Conservation (phyloP, 2,113 vertebrate species). For the Gadus macrocephalus region DNA sequence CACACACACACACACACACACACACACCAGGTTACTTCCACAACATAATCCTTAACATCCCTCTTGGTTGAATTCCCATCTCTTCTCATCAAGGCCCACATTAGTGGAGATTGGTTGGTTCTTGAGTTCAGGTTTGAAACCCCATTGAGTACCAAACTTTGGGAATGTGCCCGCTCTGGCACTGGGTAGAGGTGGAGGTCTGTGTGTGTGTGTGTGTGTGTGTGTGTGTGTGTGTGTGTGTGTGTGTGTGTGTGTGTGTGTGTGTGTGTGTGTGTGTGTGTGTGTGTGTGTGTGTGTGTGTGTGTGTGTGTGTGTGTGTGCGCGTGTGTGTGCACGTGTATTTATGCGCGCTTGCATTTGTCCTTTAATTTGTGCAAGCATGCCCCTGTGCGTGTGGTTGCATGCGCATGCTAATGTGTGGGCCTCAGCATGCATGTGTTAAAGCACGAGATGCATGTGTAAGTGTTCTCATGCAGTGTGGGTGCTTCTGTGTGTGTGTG, state of each 20-base stretch:
- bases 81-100: conserved; percentile 14
- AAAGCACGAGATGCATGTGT: neutral
- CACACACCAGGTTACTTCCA: neutral
- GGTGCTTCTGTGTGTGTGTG: neutral
- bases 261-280: neutral
- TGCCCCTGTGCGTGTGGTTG: conserved; percentile 1
- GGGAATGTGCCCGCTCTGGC: conserved; percentile 44
- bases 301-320: neutral
- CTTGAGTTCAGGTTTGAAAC: conserved; percentile 32
- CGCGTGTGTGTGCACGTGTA: conserved; percentile 2
- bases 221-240: conserved; percentile 37
- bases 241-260: conserved; percentile 20
- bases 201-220: conserved; percentile 1
- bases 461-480: conserved; percentile 31
- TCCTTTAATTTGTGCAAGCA: conserved; percentile 8
- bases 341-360: neutral
- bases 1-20: conserved; percentile 4
- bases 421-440: too few species aligned
- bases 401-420: too few species aligned
- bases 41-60: too few species aligned
- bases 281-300: neutral
- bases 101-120: conserved; percentile 19
- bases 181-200: conserved; percentile 35
- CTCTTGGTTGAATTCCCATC: conserved; percentile 6
- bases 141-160: conserved; percentile 38